phyloP scores from a whole-genome alignment of 2,888 invertebrate genomes.

The Rotaria sp. region DNA sequence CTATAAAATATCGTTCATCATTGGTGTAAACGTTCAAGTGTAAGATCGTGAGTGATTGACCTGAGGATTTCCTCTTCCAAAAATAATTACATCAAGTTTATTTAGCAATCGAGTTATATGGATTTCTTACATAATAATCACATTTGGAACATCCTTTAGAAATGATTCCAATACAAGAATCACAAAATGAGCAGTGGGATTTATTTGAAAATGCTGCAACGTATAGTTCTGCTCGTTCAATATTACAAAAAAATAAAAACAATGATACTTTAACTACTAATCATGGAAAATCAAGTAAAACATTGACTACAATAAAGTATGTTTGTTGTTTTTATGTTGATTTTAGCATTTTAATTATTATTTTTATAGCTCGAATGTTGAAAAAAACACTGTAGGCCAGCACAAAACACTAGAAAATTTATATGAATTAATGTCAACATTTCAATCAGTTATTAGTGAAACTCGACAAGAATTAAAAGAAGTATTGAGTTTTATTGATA shows the following conservation, averaged over 20 bases:
- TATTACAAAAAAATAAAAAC: not conserved
- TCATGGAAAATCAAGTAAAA: not conserved
- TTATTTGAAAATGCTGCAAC: slow-evolving; percentile 19
- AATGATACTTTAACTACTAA: not conserved
- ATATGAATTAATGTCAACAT: not conserved
- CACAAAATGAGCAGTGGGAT: not conserved
- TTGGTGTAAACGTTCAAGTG: too few species aligned
- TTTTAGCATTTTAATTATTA: not conserved
- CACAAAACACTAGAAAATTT: not conserved
- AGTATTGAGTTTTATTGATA: not conserved
- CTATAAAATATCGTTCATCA: too few species aligned
- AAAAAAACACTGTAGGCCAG: not conserved
- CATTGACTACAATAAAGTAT: not conserved
- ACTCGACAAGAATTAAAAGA: not conserved
- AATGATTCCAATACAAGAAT: not conserved
- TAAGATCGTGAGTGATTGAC: too few species aligned
- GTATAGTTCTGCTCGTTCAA: not conserved
- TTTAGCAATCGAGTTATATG: too few species aligned
- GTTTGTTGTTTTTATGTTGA: not conserved
- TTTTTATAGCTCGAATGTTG: not conserved
- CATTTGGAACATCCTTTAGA: not conserved
- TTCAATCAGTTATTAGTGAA: not conserved
- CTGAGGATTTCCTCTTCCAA: too few species aligned
- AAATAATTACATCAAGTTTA: too few species aligned
- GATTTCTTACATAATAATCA: too few species aligned